Evolutionary conservation across 2,113 vertebrate species (phyloP), one percentile per base, ranked within the genome.

Genomic region (Periophthalmus modestus): DNA sequence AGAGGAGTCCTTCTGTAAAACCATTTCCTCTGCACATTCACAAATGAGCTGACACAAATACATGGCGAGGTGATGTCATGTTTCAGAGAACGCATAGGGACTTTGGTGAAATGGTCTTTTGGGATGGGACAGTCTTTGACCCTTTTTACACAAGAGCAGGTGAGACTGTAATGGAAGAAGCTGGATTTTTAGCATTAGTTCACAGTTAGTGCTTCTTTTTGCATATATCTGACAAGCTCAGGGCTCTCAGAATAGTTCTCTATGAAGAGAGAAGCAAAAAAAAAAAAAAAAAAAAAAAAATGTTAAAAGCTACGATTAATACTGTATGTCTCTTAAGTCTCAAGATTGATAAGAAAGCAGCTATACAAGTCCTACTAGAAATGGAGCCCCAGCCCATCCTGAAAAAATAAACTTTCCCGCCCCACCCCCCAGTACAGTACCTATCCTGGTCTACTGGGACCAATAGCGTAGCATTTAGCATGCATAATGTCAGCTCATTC

Each of bases 161-260:
- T 4, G n/a, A 66, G 33, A 78, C 79, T 78, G 69, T 77, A 74
- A 86, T 86, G 87, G 90, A 92, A 90, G 86, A 87, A 91, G 84
- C 79, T 88, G 80, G 79, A 89, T 91, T 78, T 82, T 89, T 89
- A 87, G 81, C 77, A 70, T 91, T 89, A 93, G 83, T 90, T 93
- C 93, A 93, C 92, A 93, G 91, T 92, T 89, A 90, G 84, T 92
- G 88, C 90, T 93, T 94, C 87, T 91, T 91, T 93, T 94, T 94
- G 94, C 93, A 94, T 94, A 94, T 91, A 92, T 93, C 87, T 92
- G 92, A 92, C 83, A 87, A 94, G 89, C 89, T 78, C 88, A 61
- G 85, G 85, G 82, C 90, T 93, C 82, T 92, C 90, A 92, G 89
- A 92, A 91, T 80, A 88, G 88, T 89, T 93, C 84, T 92, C 87